Evolutionary conservation across 2,113 vertebrate species (phyloP), one percentile per base, ranked within the genome.

Genomic region (Anser brachyrhynchus): DNA sequence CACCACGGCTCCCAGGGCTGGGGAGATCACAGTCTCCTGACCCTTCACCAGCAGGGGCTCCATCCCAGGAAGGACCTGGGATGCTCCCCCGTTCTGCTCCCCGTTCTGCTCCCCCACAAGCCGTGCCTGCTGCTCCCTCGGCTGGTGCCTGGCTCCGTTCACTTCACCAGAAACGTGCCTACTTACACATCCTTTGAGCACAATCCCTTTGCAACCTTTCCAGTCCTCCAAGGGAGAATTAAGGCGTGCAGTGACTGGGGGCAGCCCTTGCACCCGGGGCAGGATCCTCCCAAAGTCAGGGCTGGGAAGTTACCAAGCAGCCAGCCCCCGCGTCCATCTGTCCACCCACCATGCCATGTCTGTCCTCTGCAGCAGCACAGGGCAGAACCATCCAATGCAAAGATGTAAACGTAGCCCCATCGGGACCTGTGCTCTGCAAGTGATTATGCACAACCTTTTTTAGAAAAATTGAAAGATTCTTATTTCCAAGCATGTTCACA

Each of bases 401-500:
- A 61, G 54, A 25, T 3, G 29, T 55, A 55, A 46, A 58, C 0
- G 25, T 31, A 94, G 41, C 80, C 35, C 58, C 22, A 6, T 0
- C 0, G 2, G 23, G 49, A 70, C 61, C 52, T 75, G 73, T 75
- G 84, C 54, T 73, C 67, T 70, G 58, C 54, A 54, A 51, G 62
- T 44, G 15, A 66, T 61, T 55, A 58, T 57, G n/a, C 75, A 70
- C 59, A 86, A 51, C 5, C 23, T 29, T 26, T 0, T 29, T 26
- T 0, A 16, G 49, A 83, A 54, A 66, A n/a, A 39, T 28, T 13
- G 23, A 74, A 46, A 87, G 22, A 70, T 59, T 28, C 86, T 57
- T 58, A 49, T 90, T 94, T 87, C 89, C 65, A 81, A 89, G 52
- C 49, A 37, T 74, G 69, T 61, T 89, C 93, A 46, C 58, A 43